Percentiles rank a stretch among this genome's conserved stretches.
phyloP scores from a whole-genome alignment of 2,113 vertebrate species.

The Dicaeum eximium region DNA sequence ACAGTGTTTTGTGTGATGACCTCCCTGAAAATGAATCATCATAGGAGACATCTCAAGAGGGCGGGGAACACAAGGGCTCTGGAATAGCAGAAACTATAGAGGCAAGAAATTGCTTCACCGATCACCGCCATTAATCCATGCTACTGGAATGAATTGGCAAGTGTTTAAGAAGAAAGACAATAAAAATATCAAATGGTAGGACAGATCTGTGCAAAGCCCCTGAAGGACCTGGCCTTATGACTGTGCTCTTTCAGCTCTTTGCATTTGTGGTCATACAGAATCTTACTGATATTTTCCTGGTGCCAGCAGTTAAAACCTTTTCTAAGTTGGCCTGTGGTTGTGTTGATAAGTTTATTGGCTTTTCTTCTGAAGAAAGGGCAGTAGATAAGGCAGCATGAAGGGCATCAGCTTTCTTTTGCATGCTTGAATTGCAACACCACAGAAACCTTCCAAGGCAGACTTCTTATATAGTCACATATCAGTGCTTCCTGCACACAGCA shows the following conservation, averaged over 20 bases:
- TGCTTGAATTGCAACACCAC: not conserved
- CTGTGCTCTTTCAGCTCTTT: not conserved
- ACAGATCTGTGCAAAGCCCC: not conserved
- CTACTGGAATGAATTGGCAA: not conserved
- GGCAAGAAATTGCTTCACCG: not conserved
- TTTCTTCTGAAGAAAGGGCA: constrained; percentile 56
- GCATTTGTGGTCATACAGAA: not conserved
- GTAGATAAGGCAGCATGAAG: constrained; percentile 44
- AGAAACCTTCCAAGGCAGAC: not conserved
- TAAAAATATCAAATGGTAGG: not conserved
- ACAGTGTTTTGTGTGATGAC: not conserved
- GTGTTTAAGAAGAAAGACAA: not conserved
- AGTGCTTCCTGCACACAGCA: not conserved
- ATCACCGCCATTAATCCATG: not conserved
- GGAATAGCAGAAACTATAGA: not conserved
- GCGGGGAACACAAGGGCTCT: not conserved
- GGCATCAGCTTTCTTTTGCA: constrained; percentile 23
- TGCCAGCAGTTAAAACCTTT: constrained; percentile 24
- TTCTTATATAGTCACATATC: not conserved
- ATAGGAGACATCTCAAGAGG: not conserved
- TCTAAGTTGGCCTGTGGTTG: constrained; percentile 17
- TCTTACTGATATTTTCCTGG: not conserved
- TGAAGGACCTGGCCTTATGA: not conserved
- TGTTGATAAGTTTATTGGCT: constrained; percentile 41
- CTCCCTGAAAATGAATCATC: not conserved